Evolutionary conservation across 37 sponge, comb jelly and placozoan species (phyloP).

Genomic region (Chondrilla cf. caribensis): DNA sequence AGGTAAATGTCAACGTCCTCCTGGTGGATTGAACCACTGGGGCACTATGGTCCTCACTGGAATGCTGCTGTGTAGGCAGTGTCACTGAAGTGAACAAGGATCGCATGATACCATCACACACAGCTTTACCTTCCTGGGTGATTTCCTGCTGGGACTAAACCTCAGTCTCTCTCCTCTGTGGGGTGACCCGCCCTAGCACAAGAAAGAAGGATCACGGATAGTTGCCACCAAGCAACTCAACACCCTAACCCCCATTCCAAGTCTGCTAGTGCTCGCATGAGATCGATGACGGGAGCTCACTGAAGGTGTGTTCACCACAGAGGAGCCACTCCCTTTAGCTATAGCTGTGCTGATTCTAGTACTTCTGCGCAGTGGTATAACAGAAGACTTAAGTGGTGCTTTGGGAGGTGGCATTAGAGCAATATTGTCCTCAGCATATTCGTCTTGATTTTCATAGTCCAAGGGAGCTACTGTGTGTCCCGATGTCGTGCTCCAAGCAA

Average conservation of each 20-base stretch:
- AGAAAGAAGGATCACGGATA: neutral
- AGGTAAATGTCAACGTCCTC: neutral
- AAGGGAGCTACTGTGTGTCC: neutral
- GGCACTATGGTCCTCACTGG: neutral
- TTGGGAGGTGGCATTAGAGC: conserved; percentile 15
- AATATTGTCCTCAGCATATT: neutral
- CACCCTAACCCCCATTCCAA: neutral
- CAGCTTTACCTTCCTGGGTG: neutral
- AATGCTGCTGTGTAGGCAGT: no score
- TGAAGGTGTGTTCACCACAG: neutral
- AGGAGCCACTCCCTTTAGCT: neutral
- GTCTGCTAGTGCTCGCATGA: neutral
- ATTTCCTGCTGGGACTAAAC: neutral
- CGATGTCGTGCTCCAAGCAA: conserved; percentile 11
- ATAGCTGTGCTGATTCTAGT: conserved; percentile 13
- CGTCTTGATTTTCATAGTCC: neutral
- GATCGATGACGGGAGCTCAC: neutral
- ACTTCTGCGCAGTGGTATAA: conserved; percentile 21
- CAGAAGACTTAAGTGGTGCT: conserved; percentile 1
- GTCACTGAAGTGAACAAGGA: conserved; percentile 27
- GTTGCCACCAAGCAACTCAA: neutral
- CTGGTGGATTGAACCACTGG: neutral
- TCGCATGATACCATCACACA: neutral
- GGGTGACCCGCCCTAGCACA: neutral
- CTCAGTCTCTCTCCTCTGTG: neutral